Evolutionary conservation across 2,888 invertebrate species (phyloP).

Genomic region (Heliconius erato): DNA sequence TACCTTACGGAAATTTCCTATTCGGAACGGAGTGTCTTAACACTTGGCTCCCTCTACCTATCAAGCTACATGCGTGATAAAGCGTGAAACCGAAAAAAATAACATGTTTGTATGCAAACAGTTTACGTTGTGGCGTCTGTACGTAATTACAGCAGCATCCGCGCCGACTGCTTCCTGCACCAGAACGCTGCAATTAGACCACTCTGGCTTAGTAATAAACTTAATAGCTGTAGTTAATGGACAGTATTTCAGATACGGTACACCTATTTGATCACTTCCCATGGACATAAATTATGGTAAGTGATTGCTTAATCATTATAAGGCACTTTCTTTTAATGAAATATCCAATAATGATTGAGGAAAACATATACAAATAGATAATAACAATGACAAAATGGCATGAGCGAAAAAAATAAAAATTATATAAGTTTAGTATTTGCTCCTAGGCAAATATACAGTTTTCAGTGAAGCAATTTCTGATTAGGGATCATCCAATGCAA

Average conservation of each 20-base stretch:
- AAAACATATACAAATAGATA: too few relatives aligned
- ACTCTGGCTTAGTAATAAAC: slow-evolving; percentile 32
- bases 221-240: slow-evolving; percentile 22
- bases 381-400: too few relatives aligned
- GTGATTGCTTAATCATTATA: neutral
- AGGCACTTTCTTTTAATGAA: neutral
- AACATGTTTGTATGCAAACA: neutral
- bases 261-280: slow-evolving; percentile 8
- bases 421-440: too few relatives aligned
- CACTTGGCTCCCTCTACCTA: neutral
- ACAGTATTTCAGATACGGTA: slow-evolving; percentile 17
- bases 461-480: too few relatives aligned
- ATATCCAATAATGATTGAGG: neutral
- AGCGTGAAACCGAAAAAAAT: neutral
- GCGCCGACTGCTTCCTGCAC: slow-evolving; percentile 37
- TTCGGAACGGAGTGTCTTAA: neutral
- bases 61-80: neutral
- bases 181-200: slow-evolving; percentile 32
- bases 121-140: neutral
- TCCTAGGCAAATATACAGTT: too few relatives aligned
- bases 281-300: neutral
- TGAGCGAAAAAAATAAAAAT: too few relatives aligned
- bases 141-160: slow-evolving; percentile 15
- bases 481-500: too few relatives aligned
- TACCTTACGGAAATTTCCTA: too few relatives aligned